Percentiles rank a stretch among this genome's conserved stretches.
Evolutionary conservation across 2,888 invertebrate species (phyloP).

Genomic region (Parelbella ahira): DNA sequence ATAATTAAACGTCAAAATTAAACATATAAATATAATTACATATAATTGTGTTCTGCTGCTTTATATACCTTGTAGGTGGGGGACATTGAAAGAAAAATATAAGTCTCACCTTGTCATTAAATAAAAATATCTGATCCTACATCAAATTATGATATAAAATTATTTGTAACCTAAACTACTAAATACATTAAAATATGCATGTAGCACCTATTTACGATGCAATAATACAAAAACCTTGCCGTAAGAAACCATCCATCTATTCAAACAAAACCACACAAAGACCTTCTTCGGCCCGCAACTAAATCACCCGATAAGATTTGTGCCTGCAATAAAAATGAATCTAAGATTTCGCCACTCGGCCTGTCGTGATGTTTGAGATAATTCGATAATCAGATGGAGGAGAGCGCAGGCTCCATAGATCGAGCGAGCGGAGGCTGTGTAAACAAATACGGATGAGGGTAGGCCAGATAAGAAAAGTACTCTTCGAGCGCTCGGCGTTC

Average conservation of each 20-base stretch:
- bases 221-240: neutral
- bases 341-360: constrained; percentile 19
- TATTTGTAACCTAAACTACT: too few species aligned
- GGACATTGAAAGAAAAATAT: too few species aligned
- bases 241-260: constrained; percentile 3
- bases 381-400: constrained; percentile 22
- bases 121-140: too few species aligned
- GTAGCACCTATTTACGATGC: neutral
- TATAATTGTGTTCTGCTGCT: too few species aligned
- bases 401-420: constrained; percentile 15
- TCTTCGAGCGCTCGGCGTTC: constrained; percentile 2
- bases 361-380: constrained; percentile 23
- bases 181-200: too few species aligned
- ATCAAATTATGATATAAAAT: too few species aligned
- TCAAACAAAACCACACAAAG: constrained; percentile 15
- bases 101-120: too few species aligned
- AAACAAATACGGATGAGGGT: constrained; percentile 19
- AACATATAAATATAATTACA: too few species aligned
- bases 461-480: constrained; percentile 15
- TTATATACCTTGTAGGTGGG: too few species aligned
- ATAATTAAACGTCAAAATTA: too few species aligned
- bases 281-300: constrained; percentile 9
- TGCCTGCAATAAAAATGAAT: constrained; percentile 17
- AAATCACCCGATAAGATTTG: constrained; percentile 17
- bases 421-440: constrained; percentile 13